A percentile compares a stretch with the other conserved stretches of the same genome.
phyloP scores from a whole-genome alignment of 2,888 invertebrate genomes.

The Caenorhabditis panamensis region DNA sequence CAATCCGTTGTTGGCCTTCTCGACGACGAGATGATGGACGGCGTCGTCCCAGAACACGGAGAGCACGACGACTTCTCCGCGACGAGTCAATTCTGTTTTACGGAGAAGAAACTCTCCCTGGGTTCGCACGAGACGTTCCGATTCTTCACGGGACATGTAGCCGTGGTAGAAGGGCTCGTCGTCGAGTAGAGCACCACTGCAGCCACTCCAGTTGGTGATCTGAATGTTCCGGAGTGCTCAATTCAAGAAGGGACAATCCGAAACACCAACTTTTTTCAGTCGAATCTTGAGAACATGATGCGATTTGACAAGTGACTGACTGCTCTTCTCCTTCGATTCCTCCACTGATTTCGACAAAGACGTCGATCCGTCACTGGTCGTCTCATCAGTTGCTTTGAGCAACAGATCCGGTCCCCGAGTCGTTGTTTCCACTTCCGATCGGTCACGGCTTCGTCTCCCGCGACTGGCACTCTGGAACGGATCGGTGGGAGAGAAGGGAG shows the following conservation, averaged over 20 bases:
- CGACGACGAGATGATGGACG: constrained; percentile 64
- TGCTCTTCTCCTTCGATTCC: constrained; percentile 35
- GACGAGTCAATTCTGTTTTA: constrained; percentile 57
- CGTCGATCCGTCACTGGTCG: constrained; percentile 27
- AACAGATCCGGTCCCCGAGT: constrained; percentile 35
- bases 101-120: constrained; percentile 68
- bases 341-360: constrained; percentile 37
- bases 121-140: constrained; percentile 55
- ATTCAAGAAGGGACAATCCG: not conserved
- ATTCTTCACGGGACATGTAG: constrained; percentile 69
- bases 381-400: constrained; percentile 31
- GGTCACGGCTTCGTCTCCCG: constrained; percentile 13
- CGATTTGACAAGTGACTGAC: constrained; percentile 9
- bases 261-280: constrained; percentile 38
- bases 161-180: constrained; percentile 74
- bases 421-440: constrained; percentile 19
- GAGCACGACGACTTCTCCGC: constrained; percentile 60
- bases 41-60: constrained; percentile 56
- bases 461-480: constrained; percentile 31
- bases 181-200: constrained; percentile 60
- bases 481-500: too few species aligned
- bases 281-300: constrained; percentile 49
- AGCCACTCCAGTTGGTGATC: constrained; percentile 58
- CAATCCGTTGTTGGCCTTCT: constrained; percentile 54
- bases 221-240: too few species aligned